These are phyloP conservation scores for Squalus acanthias DNA, from an alignment of 2,797 vertebrate species.

Conservation along the genomic window DNA sequence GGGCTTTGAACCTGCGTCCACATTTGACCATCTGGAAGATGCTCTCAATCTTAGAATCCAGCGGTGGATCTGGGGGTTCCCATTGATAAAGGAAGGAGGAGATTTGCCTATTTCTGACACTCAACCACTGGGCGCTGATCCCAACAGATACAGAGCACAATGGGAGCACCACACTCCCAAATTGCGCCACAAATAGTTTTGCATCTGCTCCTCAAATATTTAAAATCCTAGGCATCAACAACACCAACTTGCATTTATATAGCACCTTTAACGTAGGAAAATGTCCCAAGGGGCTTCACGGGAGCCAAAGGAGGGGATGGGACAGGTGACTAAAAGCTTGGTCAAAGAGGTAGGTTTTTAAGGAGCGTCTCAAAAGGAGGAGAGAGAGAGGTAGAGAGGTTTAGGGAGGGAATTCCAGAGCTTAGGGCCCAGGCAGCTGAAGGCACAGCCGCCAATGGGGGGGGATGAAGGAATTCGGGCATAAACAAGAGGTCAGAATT, in stretches of 20 bases:
- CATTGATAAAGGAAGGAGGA: neutral
- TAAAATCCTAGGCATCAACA: neutral
- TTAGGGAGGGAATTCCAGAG: neutral
- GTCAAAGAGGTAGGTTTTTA: neutral
- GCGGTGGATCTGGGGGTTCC: neutral
- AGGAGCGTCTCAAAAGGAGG: neutral
- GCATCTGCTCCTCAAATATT: neutral
- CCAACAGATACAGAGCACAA: neutral
- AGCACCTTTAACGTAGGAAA: neutral
- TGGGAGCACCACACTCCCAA: neutral
- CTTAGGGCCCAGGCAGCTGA: neutral
- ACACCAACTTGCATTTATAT: neutral
- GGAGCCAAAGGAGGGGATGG: neutral
- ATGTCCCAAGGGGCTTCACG: neutral
- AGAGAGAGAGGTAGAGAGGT: neutral
- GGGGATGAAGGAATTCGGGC: neutral
- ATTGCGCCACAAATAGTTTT: neutral
- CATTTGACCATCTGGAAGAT: neutral
- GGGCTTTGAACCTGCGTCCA: too few species aligned
- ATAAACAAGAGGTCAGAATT: neutral
- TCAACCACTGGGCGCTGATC: neutral
- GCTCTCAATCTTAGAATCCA: neutral
- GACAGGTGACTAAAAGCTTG: neutral
- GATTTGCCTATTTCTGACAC: neutral
- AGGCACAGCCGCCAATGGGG: neutral